Base-by-base conservation (phyloP, 2,888 invertebrate genomes). In the Holacanthella duospinosa region DNA sequence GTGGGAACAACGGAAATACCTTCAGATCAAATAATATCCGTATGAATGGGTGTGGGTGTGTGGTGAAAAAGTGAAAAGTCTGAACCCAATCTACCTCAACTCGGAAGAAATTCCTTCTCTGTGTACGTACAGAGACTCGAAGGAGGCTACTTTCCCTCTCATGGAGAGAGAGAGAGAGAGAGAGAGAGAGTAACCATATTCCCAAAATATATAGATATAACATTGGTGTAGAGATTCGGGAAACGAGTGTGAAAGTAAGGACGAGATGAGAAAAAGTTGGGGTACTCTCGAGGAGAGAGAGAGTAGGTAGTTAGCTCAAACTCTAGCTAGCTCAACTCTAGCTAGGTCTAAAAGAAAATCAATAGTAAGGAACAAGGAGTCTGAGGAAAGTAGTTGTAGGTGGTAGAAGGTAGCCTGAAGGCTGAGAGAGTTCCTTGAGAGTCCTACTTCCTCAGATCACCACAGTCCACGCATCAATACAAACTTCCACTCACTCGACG, bases 311-410 rank as follows among this genome's bases (percentile, higher is more conserved):
- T 44, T 60, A n/a, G n/a, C n/a, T n/a, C n/a, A n/a, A n/a, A n/a
- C n/a, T n/a, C n/a, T n/a, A n/a, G n/a, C n/a, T n/a, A n/a, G n/a
- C n/a, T n/a, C n/a, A n/a, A n/a, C n/a, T n/a, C n/a, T n/a, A n/a
- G n/a, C n/a, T n/a, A n/a, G n/a, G n/a, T n/a, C n/a, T n/a, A n/a
- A n/a, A 58, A 60, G 63, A 67, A 67, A 67, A 67, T 67, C 67
- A 67, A 67, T 67, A 66, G 67, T 59, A n/a, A n/a, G n/a, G 65
- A 64, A 65, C 67, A 67, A 65, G 67, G 65, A 67, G 65, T 67
- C 65, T 66, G 65, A 65, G 64, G 55, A 27, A 55, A 43, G 43
- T 48, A 48, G 48, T 48, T 48, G 19, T 48, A 48, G 48, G 48
- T 48, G 48, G 19, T 48, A 21, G 48, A 48, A 48, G 48, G 48